Conservation (phyloP, 2,113 vertebrate genomes). For the Motacilla alba region DNA sequence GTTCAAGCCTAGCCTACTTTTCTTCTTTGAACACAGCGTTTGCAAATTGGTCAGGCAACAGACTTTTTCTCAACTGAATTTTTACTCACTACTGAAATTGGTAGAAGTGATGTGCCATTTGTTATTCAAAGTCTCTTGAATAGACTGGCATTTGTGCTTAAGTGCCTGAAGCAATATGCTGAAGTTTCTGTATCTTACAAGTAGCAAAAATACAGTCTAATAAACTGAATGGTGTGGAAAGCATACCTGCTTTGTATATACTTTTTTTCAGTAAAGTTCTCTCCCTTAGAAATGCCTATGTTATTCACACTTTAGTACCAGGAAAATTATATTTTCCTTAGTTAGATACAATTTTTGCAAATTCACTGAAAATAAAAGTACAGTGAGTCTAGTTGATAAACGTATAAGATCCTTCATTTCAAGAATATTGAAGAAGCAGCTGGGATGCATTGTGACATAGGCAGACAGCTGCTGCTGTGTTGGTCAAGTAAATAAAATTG, state of each 20-base stretch:
- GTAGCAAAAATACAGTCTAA: not conserved
- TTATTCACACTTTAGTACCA: not conserved
- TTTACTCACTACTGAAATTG: not conserved
- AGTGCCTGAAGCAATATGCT: not conserved
- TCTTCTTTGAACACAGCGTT: not conserved
- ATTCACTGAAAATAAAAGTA: not conserved
- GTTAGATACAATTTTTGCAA: not conserved
- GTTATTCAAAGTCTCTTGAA: not conserved
- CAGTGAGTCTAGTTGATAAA: not conserved
- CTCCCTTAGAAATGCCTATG: not conserved
- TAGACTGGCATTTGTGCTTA: not conserved
- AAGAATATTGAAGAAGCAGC: not conserved
- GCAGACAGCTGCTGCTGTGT: not conserved
- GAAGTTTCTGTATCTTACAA: not conserved
- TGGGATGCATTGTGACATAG: not conserved
- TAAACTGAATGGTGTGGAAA: not conserved
- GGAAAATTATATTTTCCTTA: not conserved
- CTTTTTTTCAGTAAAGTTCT: not conserved
- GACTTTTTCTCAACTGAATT: not conserved
- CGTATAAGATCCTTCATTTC: not conserved
- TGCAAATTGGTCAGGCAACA: not conserved
- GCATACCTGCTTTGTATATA: not conserved
- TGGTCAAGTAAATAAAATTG: not conserved
- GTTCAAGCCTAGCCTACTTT: not conserved
- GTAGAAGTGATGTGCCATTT: not conserved